phyloP scores from a whole-genome alignment of 2,797 vertebrate genomes.

The Florisuga fusca region DNA sequence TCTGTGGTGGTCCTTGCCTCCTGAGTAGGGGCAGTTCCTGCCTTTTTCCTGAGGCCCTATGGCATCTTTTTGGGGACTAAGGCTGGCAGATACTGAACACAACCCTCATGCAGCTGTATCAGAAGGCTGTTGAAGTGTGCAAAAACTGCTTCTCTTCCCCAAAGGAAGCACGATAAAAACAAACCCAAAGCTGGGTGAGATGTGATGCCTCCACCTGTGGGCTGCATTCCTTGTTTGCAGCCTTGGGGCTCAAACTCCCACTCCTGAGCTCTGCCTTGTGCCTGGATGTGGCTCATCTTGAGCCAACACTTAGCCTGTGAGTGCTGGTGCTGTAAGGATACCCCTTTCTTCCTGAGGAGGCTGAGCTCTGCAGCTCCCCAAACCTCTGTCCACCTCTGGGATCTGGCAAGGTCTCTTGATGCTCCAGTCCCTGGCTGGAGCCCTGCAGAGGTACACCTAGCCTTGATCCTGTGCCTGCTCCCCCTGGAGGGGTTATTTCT shows the following conservation, averaged over 20 bases:
- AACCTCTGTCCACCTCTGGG: background rate
- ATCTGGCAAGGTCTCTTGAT: background rate
- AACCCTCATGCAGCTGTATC: accelerated
- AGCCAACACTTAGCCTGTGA: background rate
- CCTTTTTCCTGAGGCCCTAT: background rate
- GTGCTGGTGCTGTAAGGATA: background rate
- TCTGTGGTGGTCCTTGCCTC: background rate
- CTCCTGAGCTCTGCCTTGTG: background rate
- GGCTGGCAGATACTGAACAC: background rate
- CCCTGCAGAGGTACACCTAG: background rate
- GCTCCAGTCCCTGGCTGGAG: background rate
- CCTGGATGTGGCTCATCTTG: background rate
- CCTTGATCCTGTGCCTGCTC: background rate
- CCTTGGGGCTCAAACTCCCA: background rate
- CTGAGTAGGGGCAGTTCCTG: background rate
- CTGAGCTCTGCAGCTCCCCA: background rate
- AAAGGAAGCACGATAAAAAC: background rate
- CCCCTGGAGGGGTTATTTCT: background rate
- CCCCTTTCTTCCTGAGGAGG: background rate
- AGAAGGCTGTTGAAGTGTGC: background rate
- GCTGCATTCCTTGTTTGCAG: background rate
- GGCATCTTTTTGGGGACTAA: background rate
- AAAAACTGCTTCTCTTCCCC: background rate
- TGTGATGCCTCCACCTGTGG: accelerated
- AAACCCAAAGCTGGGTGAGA: background rate